A percentile compares a stretch with the other conserved stretches of the same genome.
These are phyloP conservation scores for Drosophila rellima DNA, from an alignment of 2,888 invertebrate genomes.

Conservation along the genomic window DNA sequence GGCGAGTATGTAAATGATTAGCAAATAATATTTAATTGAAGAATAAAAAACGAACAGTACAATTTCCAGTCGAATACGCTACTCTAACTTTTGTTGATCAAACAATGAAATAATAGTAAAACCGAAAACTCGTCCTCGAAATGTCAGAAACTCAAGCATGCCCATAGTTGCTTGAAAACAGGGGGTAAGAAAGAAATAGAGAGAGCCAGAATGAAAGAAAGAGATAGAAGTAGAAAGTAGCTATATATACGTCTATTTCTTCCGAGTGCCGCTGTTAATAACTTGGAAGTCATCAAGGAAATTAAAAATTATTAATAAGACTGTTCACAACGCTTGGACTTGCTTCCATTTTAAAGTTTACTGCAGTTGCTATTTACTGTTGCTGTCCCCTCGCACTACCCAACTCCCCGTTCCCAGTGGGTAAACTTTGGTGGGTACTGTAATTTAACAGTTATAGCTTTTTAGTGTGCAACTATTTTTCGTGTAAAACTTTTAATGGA, in stretches of 20 bases:
- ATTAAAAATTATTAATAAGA: conserved; percentile 85
- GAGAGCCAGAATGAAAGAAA: not conserved
- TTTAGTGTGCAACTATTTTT: conserved; percentile 81
- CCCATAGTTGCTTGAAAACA: conserved; percentile 1
- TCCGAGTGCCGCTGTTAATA: conserved; percentile 74
- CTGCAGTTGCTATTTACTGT: conserved; percentile 64
- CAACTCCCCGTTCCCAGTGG: not conserved
- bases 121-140: conserved; percentile 49
- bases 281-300: conserved; percentile 84
- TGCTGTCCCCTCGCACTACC: conserved; percentile 7
- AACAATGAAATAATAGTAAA: conserved; percentile 48
- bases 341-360: conserved; percentile 73
- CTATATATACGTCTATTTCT: conserved; percentile 29
- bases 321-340: conserved; percentile 61
- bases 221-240: conserved; percentile 23
- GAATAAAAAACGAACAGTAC: not conserved
- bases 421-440: conserved; percentile 74
- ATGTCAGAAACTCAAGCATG: conserved; percentile 49
- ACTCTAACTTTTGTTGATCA: conserved; percentile 16
- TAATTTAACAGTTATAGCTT: conserved; percentile 81
- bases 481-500: conserved; percentile 82
- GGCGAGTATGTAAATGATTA: not conserved
- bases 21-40: not conserved
- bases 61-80: not conserved
- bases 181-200: not conserved